Percentiles rank a stretch among this genome's conserved stretches.
Evolutionary conservation across 2,888 invertebrate genomes (phyloP).

Genomic region (Trichogramma evanescens): DNA sequence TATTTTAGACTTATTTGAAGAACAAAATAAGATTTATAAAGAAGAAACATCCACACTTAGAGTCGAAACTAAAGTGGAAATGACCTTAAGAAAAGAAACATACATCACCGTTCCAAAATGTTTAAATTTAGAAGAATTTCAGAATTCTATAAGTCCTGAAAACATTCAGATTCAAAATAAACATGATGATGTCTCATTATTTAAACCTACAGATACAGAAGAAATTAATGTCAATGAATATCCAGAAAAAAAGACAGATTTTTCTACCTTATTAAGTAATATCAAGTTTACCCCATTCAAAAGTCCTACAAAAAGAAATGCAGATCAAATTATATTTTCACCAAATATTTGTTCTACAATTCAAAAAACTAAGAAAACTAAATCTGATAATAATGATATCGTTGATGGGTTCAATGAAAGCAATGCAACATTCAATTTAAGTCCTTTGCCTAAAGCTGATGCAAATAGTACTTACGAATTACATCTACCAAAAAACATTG

Average conservation of each 20-base stretch:
- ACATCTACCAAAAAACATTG: conserved; percentile 20
- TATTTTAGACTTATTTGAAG: not conserved
- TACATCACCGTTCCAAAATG: conserved; percentile 27
- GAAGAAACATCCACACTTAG: not conserved
- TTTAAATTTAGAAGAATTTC: not conserved
- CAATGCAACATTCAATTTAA: conserved; percentile 20
- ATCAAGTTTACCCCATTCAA: conserved; percentile 31
- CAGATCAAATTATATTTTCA: conserved; percentile 21
- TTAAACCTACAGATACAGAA: conserved; percentile 12
- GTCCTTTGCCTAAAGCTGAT: conserved; percentile 12
- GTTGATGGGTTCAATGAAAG: not conserved
- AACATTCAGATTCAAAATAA: conserved; percentile 17
- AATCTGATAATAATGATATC: conserved; percentile 9
- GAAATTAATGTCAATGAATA: not conserved
- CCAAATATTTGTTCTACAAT: conserved; percentile 28
- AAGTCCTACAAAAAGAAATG: conserved; percentile 2
- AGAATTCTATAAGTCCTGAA: not conserved
- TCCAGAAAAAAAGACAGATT: conserved; percentile 23
- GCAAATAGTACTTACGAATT: conserved; percentile 27
- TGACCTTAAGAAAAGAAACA: conserved; percentile 32
- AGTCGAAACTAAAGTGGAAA: conserved; percentile 7
- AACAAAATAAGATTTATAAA: too few relatives aligned
- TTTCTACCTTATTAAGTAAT: conserved; percentile 34
- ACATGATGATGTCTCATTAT: conserved; percentile 30
- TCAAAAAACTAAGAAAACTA: conserved; percentile 10